Evolutionary conservation across 2,113 vertebrate genomes (phyloP).

Genomic region (Scophthalmus maximus): DNA sequence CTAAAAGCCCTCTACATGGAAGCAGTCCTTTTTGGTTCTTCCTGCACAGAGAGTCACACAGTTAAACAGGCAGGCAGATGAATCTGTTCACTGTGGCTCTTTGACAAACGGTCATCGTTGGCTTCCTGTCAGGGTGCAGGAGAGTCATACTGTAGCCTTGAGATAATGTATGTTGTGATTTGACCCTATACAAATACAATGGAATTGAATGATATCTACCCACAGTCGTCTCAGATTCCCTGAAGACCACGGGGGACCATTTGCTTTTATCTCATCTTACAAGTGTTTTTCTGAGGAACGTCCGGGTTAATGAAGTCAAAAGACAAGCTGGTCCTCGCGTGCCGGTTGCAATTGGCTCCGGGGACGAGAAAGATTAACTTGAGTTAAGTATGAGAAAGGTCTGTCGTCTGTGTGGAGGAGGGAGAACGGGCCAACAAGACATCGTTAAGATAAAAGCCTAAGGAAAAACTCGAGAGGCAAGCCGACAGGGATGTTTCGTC

Average conservation of each 20-base stretch:
- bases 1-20: conserved; percentile 54
- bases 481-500: conserved; percentile 13
- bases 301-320: conserved; percentile 16
- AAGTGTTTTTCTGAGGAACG: conserved; percentile 42
- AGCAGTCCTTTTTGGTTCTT: conserved; percentile 48
- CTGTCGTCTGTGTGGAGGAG: conserved; percentile 44
- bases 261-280: conserved; percentile 47
- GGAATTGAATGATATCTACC: conserved; percentile 36
- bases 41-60: conserved; percentile 39
- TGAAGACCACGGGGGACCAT: background rate
- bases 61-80: conserved; percentile 22
- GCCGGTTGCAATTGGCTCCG: conserved; percentile 13
- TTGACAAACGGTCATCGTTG: conserved; percentile 39
- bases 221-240: conserved; percentile 10
- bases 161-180: no score
- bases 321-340: conserved; percentile 15
- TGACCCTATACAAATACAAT: no score
- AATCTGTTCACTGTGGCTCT: conserved; percentile 27
- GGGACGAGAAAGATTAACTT: conserved; percentile 41
- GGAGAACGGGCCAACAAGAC: conserved; percentile 40
- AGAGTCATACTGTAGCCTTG: no score
- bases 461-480: conserved; percentile 13
- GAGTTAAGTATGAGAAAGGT: conserved; percentile 62
- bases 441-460: conserved; percentile 40
- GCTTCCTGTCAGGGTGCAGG: conserved; percentile 36